Percentiles rank a stretch among this genome's conserved stretches.
phyloP scores from a whole-genome alignment of 2,888 invertebrate genomes.

The Plusia festucae region DNA sequence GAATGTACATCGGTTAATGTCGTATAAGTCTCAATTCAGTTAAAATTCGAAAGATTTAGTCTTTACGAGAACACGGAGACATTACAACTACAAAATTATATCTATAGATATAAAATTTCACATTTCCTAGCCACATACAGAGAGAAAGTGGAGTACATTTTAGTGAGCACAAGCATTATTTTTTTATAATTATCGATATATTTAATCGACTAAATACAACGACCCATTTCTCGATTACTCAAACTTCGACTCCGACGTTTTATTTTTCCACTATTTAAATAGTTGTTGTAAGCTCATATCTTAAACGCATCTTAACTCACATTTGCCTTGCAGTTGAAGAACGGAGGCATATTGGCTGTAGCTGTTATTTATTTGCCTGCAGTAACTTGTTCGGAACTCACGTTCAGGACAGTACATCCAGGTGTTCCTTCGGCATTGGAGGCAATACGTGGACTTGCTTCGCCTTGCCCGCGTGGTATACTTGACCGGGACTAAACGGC shows the following conservation, averaged over 20 bases:
- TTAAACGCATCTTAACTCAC: background rate
- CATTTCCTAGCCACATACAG: background rate
- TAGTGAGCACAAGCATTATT: background rate
- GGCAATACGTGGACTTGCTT: constrained; percentile 96
- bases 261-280: too few relatives aligned
- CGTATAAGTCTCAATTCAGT: background rate
- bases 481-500: constrained; percentile 97
- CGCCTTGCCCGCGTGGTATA: constrained; percentile 97
- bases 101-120: constrained; percentile 1
- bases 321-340: too few relatives aligned
- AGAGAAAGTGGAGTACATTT: background rate
- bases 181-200: constrained; percentile 1
- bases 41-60: constrained; percentile 1
- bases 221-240: background rate
- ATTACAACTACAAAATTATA: background rate
- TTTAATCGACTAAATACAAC: background rate
- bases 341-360: background rate
- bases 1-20: background rate
- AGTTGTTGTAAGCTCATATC: background rate
- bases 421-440: constrained; percentile 79
- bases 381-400: constrained; percentile 11
- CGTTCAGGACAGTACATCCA: constrained; percentile 66
- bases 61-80: constrained; percentile 6
- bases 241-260: too few relatives aligned
- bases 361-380: background rate